These are phyloP conservation scores for Sprattus sprattus DNA, from an alignment of 2,113 vertebrate species.

Conservation along the genomic window DNA sequence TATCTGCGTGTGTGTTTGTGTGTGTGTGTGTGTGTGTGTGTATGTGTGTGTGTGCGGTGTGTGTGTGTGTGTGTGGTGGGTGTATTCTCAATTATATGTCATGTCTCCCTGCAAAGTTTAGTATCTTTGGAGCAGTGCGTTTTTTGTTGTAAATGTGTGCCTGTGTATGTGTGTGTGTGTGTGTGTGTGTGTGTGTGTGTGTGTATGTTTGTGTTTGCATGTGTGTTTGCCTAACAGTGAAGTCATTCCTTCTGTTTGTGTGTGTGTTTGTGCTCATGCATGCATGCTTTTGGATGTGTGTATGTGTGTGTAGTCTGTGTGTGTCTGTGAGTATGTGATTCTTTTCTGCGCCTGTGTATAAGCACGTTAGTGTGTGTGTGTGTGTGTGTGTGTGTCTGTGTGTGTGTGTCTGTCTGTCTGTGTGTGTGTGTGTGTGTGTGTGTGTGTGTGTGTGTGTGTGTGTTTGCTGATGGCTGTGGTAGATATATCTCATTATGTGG, in stretches of 20 bases:
- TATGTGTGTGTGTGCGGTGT: too few relatives aligned
- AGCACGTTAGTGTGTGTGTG: constrained; percentile 26
- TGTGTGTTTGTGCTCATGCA: constrained; percentile 9
- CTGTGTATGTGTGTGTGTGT: constrained; percentile 43
- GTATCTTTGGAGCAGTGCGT: too few relatives aligned
- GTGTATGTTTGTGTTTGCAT: constrained; percentile 38
- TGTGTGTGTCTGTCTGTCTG: constrained; percentile 47
- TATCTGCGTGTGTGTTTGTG: not conserved
- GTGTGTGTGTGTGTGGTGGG: too few relatives aligned
- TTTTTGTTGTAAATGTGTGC: not conserved
- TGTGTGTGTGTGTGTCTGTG: constrained; percentile 43
- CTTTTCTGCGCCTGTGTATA: constrained; percentile 23
- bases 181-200: constrained; percentile 30
- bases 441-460: constrained; percentile 23
- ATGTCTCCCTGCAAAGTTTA: too few relatives aligned
- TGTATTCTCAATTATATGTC: too few relatives aligned
- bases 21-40: too few relatives aligned
- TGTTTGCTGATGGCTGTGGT: constrained; percentile 51
- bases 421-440: constrained; percentile 47
- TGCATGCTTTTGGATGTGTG: constrained; percentile 50
- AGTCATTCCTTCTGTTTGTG: constrained; percentile 31
- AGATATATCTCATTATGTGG: constrained; percentile 44
- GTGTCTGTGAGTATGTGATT: constrained; percentile 51
- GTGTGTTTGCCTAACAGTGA: constrained; percentile 41
- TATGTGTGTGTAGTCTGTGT: constrained; percentile 40